Conservation (phyloP, 2,113 vertebrate genomes). For the Ranitomeya variabilis region DNA sequence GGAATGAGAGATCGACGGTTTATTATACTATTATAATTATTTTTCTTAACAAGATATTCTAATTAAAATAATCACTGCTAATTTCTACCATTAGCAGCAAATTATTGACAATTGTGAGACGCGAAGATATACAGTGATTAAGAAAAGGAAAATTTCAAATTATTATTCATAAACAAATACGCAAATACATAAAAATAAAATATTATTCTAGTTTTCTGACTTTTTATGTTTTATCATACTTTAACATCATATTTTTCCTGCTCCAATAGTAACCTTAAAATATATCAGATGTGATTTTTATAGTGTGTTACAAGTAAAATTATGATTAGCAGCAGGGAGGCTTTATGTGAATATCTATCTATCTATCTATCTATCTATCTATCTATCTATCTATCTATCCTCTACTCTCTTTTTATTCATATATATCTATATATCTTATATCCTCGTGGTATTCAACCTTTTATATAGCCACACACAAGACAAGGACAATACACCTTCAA, state of each 20-base stretch:
- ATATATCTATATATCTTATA: not conserved
- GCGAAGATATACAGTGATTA: not conserved
- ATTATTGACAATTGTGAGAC: not conserved
- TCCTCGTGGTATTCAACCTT: too few relatives aligned
- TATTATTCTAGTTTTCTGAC: not conserved
- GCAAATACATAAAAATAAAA: not conserved
- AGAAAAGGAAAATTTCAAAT: too few relatives aligned
- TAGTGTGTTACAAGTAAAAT: not conserved
- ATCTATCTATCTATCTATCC: not conserved
- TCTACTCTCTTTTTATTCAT: not conserved
- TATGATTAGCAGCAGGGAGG: not conserved
- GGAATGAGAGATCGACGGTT: not conserved
- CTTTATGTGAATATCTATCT: not conserved
- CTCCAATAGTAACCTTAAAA: not conserved
- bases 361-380: not conserved
- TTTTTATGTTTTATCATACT: not conserved
- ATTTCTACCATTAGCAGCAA: not conserved
- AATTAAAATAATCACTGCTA: not conserved
- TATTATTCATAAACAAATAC: not conserved
- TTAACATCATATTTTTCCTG: not conserved
- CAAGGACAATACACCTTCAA: too few relatives aligned
- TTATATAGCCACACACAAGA: too few relatives aligned
- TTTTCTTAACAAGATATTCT: not conserved
- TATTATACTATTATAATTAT: not conserved
- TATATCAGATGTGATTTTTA: not conserved